Evolutionary conservation across 1,140 invertebrate species (phyloP), one percentile per base, ranked within the genome.

Genomic region (Cydia fagiglandana): DNA sequence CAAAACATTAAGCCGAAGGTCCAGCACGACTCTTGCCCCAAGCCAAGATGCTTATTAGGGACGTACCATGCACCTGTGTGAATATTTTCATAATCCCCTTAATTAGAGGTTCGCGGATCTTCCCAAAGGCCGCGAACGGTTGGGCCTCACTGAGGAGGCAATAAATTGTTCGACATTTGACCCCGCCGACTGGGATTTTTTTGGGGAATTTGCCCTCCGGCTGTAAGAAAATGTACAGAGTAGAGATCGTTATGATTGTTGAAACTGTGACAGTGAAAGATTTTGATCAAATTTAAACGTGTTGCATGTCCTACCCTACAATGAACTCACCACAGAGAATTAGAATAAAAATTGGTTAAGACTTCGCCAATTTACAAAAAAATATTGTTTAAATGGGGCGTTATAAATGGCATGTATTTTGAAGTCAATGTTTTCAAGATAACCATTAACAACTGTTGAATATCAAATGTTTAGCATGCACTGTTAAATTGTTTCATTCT

Each of bases 101-200:
- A 93, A 93, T 93, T 93, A 91, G 88, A 90, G 91, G 91, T 91
- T 91, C 86, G 91, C 90, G 84, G 85, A 88, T 89, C 80, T 90
- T 87, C 88, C 89, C 88, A 91, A 91, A 91, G 86, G 85, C 82
- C 79, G 79, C 87, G 86, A 89, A 89, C 89, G 88, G 87, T 88
- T 89, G 85, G 83, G 84, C 85, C 83, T 84, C 84, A 90, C 89
- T 87, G 91, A 85, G 83, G 89, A 85, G 89, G 88, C 89, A 87
- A 93, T 93, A 93, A 93, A 93, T 93, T 93, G 85, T 88, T 93
- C 91, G 91, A 93, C 91, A 90, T 93, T 91, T 93, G 91, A 93
- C 91, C 91, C 86, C 87, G 80, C 77, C 79, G 81, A 86, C 82
- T 77, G 75, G 84, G 79, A 75, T 20, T 88, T 91, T 92, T 91